Evolutionary conservation across 2,113 vertebrate species (phyloP), one percentile per base, ranked within the genome.

Genomic region (Phrynosoma platyrhinos): DNA sequence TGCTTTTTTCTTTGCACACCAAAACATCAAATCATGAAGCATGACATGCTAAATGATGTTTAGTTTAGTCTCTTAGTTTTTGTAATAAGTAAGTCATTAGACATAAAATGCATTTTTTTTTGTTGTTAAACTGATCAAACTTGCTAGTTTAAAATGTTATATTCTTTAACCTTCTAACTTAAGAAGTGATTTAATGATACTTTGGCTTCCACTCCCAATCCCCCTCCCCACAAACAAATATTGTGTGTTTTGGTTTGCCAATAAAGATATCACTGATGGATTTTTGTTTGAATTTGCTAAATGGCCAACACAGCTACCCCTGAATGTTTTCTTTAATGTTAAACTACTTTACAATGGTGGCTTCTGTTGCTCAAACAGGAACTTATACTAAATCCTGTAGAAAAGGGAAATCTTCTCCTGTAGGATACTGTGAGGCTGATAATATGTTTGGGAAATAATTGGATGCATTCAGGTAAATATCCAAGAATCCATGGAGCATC

Each of bases 51-150:
- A 83, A 84, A 79, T 42, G 53, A 52, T 20, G 27, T 18, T 71
- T 25, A 32, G 68, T 23, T 84, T 32, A 79, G 71, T 66, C 53
- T 21, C 55, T 23, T 23, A 74, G 74, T 84, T 90, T 82, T 40
- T 64, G 80, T 83, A 76, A 40, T 47, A 27, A 25, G 14, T 2
- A 5, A 4, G 16, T 64, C 72, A 52, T 42, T 47, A 68, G 36
- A 55, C 2, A 84, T 81, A 52, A 82, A 18, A 18, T 64, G 7
- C 21, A 52, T 84, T 55, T 47, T 84, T 55, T 47, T 79, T 79
- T n/a, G 40, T 30, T 53, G 79, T 66, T 86, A 84, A 90, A 83
- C 18, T 69, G 1, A 64, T 42, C 25, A 13, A 14, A 47, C 40
- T n/a, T 77, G 85, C 85, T 75, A n/a, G 14, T 23, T 58, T 5